Percentiles rank a stretch among this genome's conserved stretches.
phyloP scores from a whole-genome alignment of 1,140 invertebrate species.

The Saccostrea echinata region DNA sequence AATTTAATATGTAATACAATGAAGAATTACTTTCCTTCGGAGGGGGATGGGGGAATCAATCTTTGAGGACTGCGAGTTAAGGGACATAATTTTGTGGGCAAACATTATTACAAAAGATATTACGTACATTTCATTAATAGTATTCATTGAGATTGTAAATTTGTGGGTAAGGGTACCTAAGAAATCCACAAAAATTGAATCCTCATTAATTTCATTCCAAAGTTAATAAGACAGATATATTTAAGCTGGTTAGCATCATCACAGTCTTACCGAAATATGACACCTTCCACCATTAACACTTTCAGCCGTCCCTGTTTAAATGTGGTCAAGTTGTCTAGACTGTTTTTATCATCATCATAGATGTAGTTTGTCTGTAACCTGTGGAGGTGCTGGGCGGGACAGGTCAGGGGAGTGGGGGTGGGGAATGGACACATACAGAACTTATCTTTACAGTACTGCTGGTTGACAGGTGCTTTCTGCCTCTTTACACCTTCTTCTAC shows the following conservation, averaged over 20 bases:
- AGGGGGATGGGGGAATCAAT: too few species aligned
- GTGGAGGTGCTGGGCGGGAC: slow-evolving; percentile 68
- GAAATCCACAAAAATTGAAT: too few species aligned
- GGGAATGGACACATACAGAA: slow-evolving; percentile 57
- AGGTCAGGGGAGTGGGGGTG: slow-evolving; percentile 64
- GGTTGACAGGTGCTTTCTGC: not conserved
- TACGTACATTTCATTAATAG: too few species aligned
- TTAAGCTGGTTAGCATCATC: too few species aligned
- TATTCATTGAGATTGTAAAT: too few species aligned
- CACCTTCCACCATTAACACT: slow-evolving; percentile 67
- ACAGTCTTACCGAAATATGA: slow-evolving; percentile 67
- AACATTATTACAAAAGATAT: too few species aligned
- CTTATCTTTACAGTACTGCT: slow-evolving; percentile 21
- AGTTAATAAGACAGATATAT: not conserved
- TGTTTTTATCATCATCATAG: slow-evolving; percentile 49
- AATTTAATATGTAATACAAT: not conserved
- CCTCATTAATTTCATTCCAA: not conserved
- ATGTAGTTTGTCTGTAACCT: slow-evolving; percentile 48
- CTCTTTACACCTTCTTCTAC: not conserved
- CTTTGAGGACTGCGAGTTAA: too few species aligned
- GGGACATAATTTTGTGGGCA: too few species aligned
- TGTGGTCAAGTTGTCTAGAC: slow-evolving; percentile 22
- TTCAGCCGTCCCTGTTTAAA: slow-evolving; percentile 65
- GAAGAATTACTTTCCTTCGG: too few species aligned
- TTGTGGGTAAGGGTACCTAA: too few species aligned